phyloP scores from a whole-genome alignment of 2,888 invertebrate species.

The Andrena praecox region DNA sequence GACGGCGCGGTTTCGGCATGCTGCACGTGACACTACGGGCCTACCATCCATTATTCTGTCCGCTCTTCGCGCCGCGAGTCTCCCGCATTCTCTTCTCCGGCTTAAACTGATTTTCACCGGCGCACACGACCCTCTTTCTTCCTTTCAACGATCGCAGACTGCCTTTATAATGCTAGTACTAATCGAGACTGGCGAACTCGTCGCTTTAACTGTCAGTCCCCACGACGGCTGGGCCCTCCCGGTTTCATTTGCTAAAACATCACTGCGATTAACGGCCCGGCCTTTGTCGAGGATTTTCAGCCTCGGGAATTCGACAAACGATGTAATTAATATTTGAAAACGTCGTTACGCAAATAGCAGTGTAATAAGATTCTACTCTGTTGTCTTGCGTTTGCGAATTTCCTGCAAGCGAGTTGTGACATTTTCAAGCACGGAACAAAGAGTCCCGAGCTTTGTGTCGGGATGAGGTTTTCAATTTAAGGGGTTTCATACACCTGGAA shows the following conservation, averaged over 20 bases:
- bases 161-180: constrained; percentile 42
- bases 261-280: constrained; percentile 20
- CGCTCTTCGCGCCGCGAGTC: constrained; percentile 40
- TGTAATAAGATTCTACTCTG: constrained; percentile 12
- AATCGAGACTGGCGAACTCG: constrained; percentile 53
- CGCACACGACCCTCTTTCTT: constrained; percentile 31
- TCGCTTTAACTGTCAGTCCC: constrained; percentile 49
- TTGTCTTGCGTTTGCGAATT: not conserved
- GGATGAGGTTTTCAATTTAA: no score
- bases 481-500: no score
- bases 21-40: constrained; percentile 80
- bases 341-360: constrained; percentile 1
- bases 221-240: constrained; percentile 5
- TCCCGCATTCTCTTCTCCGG: constrained; percentile 32
- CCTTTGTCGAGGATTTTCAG: constrained; percentile 25
- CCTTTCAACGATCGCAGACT: constrained; percentile 29
- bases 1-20: constrained; percentile 77
- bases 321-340: constrained; percentile 38
- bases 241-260: constrained; percentile 52
- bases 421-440: not conserved
- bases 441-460: not conserved
- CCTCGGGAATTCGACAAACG: constrained; percentile 21
- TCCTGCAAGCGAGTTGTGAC: not conserved
- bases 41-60: constrained; percentile 78
- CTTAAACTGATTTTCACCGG: constrained; percentile 60